These are phyloP conservation scores for Solea solea DNA, from an alignment of 2,113 vertebrate genomes.

Conservation along the genomic window DNA sequence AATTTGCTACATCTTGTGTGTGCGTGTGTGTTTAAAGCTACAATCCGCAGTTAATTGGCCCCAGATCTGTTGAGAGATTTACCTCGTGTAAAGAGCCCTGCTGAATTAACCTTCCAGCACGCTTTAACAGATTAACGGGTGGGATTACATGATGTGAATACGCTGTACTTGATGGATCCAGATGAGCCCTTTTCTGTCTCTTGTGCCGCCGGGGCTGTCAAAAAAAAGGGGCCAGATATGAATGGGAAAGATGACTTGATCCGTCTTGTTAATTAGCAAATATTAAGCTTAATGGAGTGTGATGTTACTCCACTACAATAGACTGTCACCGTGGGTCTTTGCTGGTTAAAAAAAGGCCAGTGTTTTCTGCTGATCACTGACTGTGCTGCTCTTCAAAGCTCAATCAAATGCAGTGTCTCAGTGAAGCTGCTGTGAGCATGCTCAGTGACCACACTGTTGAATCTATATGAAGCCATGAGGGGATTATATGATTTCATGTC, in stretches of 20 bases:
- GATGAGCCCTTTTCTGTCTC: slow-evolving; percentile 27
- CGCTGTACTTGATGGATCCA: slow-evolving; percentile 58
- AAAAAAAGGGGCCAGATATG: slow-evolving; percentile 9
- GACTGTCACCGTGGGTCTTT: background rate
- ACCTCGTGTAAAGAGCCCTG: slow-evolving; percentile 36
- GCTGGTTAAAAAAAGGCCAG: slow-evolving; percentile 8
- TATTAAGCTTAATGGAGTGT: too few relatives aligned
- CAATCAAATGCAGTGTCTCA: slow-evolving; percentile 51
- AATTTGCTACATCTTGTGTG: slow-evolving; percentile 74
- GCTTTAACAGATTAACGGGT: slow-evolving; percentile 63
- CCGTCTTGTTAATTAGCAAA: slow-evolving; percentile 36
- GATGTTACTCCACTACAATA: too few relatives aligned
- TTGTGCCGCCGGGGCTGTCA: slow-evolving; percentile 23
- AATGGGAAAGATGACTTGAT: slow-evolving; percentile 7
- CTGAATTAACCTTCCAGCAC: slow-evolving; percentile 61
- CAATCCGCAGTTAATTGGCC: slow-evolving; percentile 52
- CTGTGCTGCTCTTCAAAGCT: slow-evolving; percentile 31
- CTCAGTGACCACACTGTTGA: slow-evolving; percentile 52
- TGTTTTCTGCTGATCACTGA: slow-evolving; percentile 9
- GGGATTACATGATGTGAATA: slow-evolving; percentile 75
- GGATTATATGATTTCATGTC: background rate
- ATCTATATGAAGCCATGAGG: background rate
- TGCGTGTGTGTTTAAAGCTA: background rate
- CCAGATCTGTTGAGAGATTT: slow-evolving; percentile 46
- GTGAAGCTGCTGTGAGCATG: slow-evolving; percentile 55